Conservation (phyloP, 2,797 vertebrate genomes). For the Microctenopoma stevenorrisi region DNA sequence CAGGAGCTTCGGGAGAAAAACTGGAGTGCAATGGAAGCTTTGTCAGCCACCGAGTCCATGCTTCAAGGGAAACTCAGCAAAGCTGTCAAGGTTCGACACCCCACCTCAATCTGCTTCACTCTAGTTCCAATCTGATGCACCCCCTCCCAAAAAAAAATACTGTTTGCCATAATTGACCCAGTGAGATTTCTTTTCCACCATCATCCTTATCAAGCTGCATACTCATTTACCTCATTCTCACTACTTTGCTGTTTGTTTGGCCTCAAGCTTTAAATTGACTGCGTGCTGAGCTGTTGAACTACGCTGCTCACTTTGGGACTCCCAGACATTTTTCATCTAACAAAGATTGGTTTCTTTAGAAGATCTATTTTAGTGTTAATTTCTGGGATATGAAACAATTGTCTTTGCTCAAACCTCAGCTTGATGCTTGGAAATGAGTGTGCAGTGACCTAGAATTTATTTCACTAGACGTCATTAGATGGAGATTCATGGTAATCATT, state of each 20-base stretch:
- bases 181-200: conserved; percentile 65
- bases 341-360: conserved; percentile 3
- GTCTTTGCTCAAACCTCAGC: conserved; percentile 24
- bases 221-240: conserved; percentile 77
- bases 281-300: conserved; percentile 35
- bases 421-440: conserved; percentile 80
- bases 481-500: conserved; percentile 64
- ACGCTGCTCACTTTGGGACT: conserved; percentile 27
- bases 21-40: conserved; percentile 99
- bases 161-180: conserved; percentile 73
- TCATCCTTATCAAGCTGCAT: conserved; percentile 81
- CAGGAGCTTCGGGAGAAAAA: conserved; percentile 99
- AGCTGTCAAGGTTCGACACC: conserved; percentile 96
- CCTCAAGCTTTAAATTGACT: conserved; percentile 55
- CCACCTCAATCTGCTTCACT: conserved; percentile 87
- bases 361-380: conserved; percentile 9
- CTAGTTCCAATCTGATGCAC: conserved; percentile 90
- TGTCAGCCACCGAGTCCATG: conserved; percentile 99
- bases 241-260: conserved; percentile 44
- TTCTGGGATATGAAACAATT: conserved; percentile 16
- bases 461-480: conserved; percentile 71
- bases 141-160: conserved; percentile 45
- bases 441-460: conserved; percentile 75
- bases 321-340: conserved; percentile 17
- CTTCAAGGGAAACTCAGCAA: conserved; percentile 99